Percentiles rank a stretch among this genome's conserved stretches.
These are phyloP conservation scores for Diadema setosum DNA, from an alignment of 35 echinoderm and acorn worm species.

Conservation along the genomic window DNA sequence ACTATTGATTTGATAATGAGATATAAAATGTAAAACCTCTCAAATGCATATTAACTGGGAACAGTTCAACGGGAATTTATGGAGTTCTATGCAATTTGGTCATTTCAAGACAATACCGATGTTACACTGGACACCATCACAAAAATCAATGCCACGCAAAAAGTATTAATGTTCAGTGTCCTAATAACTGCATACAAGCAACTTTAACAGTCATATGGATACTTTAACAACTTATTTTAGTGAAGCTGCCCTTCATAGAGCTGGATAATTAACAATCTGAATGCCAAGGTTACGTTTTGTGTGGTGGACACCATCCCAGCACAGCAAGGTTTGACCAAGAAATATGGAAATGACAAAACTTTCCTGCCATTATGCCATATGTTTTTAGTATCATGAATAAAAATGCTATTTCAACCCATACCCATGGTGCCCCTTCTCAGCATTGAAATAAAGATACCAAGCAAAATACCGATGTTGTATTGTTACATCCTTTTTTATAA, in stretches of 20 bases:
- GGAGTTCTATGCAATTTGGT: not conserved
- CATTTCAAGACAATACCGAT: too few species aligned
- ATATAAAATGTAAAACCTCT: not conserved
- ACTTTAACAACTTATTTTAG: not conserved
- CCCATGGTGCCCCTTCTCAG: not conserved
- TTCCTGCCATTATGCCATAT: not conserved
- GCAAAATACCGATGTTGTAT: not conserved
- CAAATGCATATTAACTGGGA: not conserved
- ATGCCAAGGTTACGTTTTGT: not conserved
- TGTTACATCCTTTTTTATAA: not conserved
- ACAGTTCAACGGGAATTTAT: not conserved
- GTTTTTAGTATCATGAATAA: too few species aligned
- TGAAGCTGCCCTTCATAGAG: not conserved
- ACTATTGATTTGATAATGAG: not conserved
- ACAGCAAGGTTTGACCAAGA: not conserved
- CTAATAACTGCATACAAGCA: not conserved
- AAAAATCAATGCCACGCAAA: not conserved
- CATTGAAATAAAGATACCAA: not conserved
- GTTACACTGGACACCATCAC: not conserved
- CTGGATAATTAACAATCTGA: not conserved
- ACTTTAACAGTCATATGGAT: not conserved
- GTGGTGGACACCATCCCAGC: not conserved
- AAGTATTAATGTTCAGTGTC: not conserved
- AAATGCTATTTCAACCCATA: not conserved
- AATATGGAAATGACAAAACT: not conserved